Percentiles rank a stretch among this genome's conserved stretches.
Conservation (phyloP, 1,140 invertebrate genomes). For the Papilio aristodemus region DNA sequence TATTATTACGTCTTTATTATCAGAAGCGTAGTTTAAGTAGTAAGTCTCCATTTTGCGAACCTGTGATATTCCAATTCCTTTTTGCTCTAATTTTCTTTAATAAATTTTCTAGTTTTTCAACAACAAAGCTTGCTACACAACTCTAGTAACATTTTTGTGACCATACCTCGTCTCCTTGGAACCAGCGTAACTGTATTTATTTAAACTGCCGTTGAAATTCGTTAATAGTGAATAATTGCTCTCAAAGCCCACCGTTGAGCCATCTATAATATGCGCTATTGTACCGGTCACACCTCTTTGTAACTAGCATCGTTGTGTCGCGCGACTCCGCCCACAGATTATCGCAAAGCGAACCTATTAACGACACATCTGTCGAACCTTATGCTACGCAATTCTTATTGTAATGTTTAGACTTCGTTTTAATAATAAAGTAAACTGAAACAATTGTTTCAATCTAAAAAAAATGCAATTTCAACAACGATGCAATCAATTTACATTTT, state of each 20-base stretch:
- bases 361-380: conserved; percentile 41
- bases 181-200: background rate
- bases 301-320: conserved; percentile 33
- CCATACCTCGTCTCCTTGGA: too few relatives aligned
- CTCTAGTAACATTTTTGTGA: too few relatives aligned
- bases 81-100: too few relatives aligned
- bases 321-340: conserved; percentile 45
- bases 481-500: conserved; percentile 38
- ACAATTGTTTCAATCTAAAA: background rate
- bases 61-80: too few relatives aligned
- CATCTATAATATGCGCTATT: conserved; percentile 24
- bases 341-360: conserved; percentile 34
- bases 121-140: too few relatives aligned
- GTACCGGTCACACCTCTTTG: conserved; percentile 31
- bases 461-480: too few relatives aligned
- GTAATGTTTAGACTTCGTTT: background rate
- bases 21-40: too few relatives aligned
- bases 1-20: too few relatives aligned
- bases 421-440: background rate
- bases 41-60: too few relatives aligned
- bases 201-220: conserved; percentile 23
- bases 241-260: conserved; percentile 24
- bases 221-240: conserved; percentile 29
- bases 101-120: too few relatives aligned
- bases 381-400: conserved; percentile 16